These are phyloP conservation scores for Drosophila azteca DNA, from an alignment of 1,140 invertebrate species.

Conservation along the genomic window DNA sequence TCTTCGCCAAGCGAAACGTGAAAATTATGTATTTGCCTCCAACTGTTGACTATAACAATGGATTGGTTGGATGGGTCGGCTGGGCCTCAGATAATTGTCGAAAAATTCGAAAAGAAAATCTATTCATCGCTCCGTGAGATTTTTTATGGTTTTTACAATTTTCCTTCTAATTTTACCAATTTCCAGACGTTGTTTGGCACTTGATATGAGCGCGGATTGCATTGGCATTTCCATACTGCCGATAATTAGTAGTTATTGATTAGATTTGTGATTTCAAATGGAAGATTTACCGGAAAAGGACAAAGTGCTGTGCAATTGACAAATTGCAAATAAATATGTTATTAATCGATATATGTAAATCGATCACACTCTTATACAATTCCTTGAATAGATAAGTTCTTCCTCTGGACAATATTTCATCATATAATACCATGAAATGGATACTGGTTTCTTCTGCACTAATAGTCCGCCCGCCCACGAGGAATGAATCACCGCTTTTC, in stretches of 20 bases:
- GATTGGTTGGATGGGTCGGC: not conserved
- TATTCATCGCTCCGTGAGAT: not conserved
- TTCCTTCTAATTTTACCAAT: not conserved
- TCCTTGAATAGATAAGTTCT: not conserved
- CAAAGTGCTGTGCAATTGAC: not conserved
- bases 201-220: not conserved
- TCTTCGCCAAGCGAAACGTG: slow-evolving; percentile 23
- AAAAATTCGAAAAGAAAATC: not conserved
- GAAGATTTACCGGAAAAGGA: not conserved
- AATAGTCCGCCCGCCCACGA: too few species aligned
- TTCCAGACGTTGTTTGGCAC: not conserved
- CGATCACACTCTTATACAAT: too few species aligned
- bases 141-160: slow-evolving; percentile 9
- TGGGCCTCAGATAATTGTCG: not conserved
- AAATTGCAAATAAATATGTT: not conserved
- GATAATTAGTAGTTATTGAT: not conserved
- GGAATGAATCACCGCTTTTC: slow-evolving; percentile 15
- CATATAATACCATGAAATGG: not conserved
- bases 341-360: too few species aligned
- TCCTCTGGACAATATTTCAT: not conserved
- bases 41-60: slow-evolving; percentile 29
- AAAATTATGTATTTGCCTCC: slow-evolving; percentile 27
- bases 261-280: not conserved
- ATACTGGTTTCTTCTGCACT: not conserved
- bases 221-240: not conserved